Percentiles rank a stretch among this genome's conserved stretches.
Evolutionary conservation across 2,888 invertebrate genomes (phyloP).

Genomic region (Homarus gammarus): DNA sequence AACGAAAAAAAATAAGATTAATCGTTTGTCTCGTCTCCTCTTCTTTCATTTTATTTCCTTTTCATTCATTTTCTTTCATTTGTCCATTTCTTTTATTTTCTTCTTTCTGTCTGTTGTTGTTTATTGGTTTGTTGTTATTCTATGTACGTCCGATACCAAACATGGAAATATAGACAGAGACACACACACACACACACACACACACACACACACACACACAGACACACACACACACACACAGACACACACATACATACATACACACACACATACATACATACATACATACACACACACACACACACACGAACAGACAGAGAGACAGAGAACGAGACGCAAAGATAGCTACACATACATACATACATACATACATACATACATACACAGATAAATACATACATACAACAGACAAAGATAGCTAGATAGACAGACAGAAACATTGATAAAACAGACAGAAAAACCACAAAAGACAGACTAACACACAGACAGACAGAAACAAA

Average conservation of each 20-base stretch:
- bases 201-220: constrained; percentile 6
- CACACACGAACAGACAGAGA: neutral
- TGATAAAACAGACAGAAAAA: too few species aligned
- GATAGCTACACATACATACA: constrained; percentile 3
- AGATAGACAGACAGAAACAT: too few species aligned
- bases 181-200: constrained; percentile 6
- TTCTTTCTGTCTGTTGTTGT: too few species aligned
- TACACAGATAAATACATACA: neutral
- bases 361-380: constrained; percentile 3
- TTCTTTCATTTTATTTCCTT: too few species aligned
- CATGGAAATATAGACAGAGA: neutral
- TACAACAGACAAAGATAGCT: neutral
- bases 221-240: constrained; percentile 7
- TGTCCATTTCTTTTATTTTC: too few species aligned
- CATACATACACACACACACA: neutral
- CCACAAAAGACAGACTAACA: neutral
- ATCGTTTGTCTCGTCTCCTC: too few species aligned
- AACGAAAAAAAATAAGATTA: too few species aligned
- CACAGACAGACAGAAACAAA: neutral
- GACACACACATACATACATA: constrained; percentile 21
- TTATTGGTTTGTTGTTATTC: too few species aligned
- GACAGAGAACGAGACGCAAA: neutral
- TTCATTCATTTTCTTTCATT: too few species aligned
- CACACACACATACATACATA: neutral
- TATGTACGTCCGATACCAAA: too few species aligned